These are phyloP conservation scores for Pachydiplax longipennis DNA, from an alignment of 2,888 invertebrate genomes.

Conservation along the genomic window DNA sequence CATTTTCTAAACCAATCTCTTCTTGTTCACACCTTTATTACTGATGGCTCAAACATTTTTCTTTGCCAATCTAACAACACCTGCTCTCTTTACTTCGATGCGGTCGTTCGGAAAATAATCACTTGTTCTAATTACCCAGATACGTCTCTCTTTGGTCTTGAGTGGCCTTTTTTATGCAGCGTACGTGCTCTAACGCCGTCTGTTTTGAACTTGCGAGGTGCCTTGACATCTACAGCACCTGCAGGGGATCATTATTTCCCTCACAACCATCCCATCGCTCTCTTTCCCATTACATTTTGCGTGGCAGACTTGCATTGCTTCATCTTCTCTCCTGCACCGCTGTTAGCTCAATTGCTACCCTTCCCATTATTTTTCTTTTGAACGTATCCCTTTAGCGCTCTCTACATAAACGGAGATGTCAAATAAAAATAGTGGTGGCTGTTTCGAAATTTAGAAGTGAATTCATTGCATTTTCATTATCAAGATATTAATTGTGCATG, in stretches of 20 bases:
- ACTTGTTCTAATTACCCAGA: not conserved
- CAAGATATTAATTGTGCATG: too few relatives aligned
- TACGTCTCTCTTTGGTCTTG: too few relatives aligned
- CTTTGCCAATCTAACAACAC: not conserved
- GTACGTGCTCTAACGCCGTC: not conserved
- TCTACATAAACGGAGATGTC: too few relatives aligned
- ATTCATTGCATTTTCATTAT: too few relatives aligned
- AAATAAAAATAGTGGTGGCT: too few relatives aligned
- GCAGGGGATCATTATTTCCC: not conserved
- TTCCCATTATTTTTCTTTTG: not conserved
- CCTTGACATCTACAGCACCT: conserved; percentile 17
- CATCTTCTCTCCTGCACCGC: not conserved
- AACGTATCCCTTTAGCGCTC: not conserved
- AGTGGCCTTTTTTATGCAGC: too few relatives aligned
- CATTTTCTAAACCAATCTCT: too few relatives aligned
- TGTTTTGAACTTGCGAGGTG: not conserved
- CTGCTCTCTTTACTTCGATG: not conserved
- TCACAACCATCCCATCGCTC: not conserved
- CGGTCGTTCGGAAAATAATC: conserved; percentile 5
- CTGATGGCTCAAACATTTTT: too few relatives aligned
- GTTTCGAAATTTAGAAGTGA: too few relatives aligned
- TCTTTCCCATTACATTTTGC: not conserved
- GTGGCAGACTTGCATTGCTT: not conserved
- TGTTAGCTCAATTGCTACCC: not conserved
- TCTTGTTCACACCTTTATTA: too few relatives aligned